phyloP scores from a whole-genome alignment of 2,113 vertebrate species.

The Limanda limanda region DNA sequence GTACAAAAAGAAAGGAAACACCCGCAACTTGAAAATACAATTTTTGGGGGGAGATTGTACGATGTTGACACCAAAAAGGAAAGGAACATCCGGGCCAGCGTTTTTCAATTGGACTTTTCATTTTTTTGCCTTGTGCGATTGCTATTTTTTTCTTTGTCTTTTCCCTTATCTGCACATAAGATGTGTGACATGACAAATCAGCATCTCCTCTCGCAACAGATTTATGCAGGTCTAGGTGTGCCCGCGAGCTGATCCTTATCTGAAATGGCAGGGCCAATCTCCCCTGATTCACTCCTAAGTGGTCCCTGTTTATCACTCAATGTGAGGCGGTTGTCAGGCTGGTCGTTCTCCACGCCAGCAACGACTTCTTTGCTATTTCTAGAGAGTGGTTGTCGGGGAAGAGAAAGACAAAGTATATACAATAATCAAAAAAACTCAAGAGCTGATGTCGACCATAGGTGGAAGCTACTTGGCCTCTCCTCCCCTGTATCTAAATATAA shows the following conservation, averaged over 20 bases:
- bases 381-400: constrained; percentile 16
- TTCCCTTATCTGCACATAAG: constrained; percentile 26
- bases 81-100: constrained; percentile 1
- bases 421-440: constrained; percentile 34
- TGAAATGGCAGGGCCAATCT: constrained; percentile 76
- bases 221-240: constrained; percentile 79
- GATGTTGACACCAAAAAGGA: neutral
- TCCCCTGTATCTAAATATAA: constrained; percentile 71
- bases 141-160: constrained; percentile 10
- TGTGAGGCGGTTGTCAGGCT: constrained; percentile 71
- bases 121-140: neutral
- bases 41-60: constrained; percentile 10
- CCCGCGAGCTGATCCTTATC: constrained; percentile 77
- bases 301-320: constrained; percentile 80
- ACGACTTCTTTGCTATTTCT: constrained; percentile 57
- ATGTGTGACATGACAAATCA: constrained; percentile 72
- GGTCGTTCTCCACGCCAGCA: constrained; percentile 55
- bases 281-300: constrained; percentile 78
- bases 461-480: constrained; percentile 48
- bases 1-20: constrained; percentile 28
- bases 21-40: neutral
- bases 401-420: neutral
- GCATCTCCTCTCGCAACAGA: constrained; percentile 64
- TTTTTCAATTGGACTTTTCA: neutral
- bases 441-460: constrained; percentile 43